Evolutionary conservation across 2,888 invertebrate genomes (phyloP), one percentile per base, ranked within the genome.

Genomic region (Ochlodes sylvanus): DNA sequence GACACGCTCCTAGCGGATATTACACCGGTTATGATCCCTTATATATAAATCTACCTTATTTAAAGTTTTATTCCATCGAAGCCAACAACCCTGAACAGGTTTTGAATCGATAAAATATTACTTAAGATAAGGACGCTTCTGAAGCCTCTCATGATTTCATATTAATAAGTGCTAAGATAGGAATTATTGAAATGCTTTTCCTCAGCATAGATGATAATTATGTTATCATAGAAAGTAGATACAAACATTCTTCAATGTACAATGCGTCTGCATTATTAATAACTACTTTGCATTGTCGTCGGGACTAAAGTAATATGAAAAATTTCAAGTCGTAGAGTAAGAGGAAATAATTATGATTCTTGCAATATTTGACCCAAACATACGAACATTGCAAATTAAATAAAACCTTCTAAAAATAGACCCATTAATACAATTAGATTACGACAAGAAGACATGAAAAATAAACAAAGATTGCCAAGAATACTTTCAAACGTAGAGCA

Each of bases 21-120:
- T 27, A 34, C 63, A 56, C 63, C 63, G 63, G 63, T 63, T 63
- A 56, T 44, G 44, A 63, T 41, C 44, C 27, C 60, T 44, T 61
- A 34, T 32, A 44, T 47, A 50, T 62, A 58, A 27, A 32, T 63
- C 54, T 65, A 70, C 44, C 32, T 15, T 58, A 44, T 44, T 4
- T 5, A 4, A 27, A 27, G 27, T 27, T 44, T 60, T 44, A 34
- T 27, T 60, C 44, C 9, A 27, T 44, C 60, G 42, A 52, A 21
- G 27, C 27, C 44, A 44, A 32, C 19, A 44, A 60, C 19, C 44
- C 27, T 44, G 27, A 44, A 60, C 44, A 60, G 44, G 60, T 60
- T 44, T 60, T 12, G 9, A 27, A 38, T 19, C 17, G 14, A 60
- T 60, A 44, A 19, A 14, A 32, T 17, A 38, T 10, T 14, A 32